Base-by-base conservation (phyloP, 1,140 invertebrate genomes). In the Sycophaga agraensis region DNA sequence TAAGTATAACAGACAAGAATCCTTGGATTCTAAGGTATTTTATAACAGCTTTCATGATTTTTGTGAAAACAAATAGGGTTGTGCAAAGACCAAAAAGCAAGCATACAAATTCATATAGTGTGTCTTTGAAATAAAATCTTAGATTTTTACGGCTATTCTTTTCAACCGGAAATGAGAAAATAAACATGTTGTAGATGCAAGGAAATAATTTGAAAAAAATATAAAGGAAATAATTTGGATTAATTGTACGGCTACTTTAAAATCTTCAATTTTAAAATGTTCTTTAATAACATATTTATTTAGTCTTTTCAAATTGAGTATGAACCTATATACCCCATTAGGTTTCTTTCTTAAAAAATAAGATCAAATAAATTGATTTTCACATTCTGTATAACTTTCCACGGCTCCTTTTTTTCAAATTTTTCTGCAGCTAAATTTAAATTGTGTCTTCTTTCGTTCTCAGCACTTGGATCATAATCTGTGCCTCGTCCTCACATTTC, bases 161-260 rank as follows among this genome's bases (percentile, higher is more conserved):
- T 24, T 63, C 22, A 19, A 63, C 24, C 4, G 65, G 60, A n/a
- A 2, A 66, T 53, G 17, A 55, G 34, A 35, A 54, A 59, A 51
- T 62, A 59, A 11, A 56, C 42, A 48, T 66, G 49, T 46, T 66
- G 43, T 16, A 66, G 28, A 37, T 66, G n/a, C n/a, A n/a, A n/a
- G n/a, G n/a, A n/a, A n/a, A n/a, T n/a, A n/a, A n/a, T n/a, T n/a
- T n/a, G n/a, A n/a, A n/a, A n/a, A n/a, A n/a, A n/a, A n/a, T n/a
- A n/a, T n/a, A n/a, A n/a, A n/a, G n/a, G n/a, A n/a, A n/a, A n/a
- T n/a, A n/a, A n/a, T n/a, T n/a, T n/a, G n/a, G 11, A 57, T 43
- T 17, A 63, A 8, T 12, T 51, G 16, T 35, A 39, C 14, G 0
- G 43, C 64, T 26, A 50, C 56, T 31, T 37, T 31, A 11, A 65